Conservation (phyloP, 2,113 vertebrate genomes). For the Capreolus pygargus region DNA sequence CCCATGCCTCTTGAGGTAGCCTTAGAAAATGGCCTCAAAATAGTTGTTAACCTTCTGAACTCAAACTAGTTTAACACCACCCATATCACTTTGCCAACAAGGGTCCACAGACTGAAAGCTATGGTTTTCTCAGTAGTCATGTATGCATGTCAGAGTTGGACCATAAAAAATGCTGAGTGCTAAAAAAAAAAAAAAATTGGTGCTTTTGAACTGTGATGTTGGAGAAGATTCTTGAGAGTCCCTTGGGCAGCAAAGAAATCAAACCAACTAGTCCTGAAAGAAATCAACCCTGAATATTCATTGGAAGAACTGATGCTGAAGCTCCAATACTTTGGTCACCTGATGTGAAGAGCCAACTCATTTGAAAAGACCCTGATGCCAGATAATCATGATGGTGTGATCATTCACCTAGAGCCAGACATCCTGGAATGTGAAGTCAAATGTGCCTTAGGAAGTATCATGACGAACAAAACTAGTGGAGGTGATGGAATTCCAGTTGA, state of each 20-base stretch:
- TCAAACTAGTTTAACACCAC: not conserved
- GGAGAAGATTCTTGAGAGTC: not conserved
- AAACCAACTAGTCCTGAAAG: not conserved
- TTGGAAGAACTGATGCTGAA: not conserved
- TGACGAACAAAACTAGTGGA: too few species aligned
- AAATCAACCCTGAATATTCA: not conserved
- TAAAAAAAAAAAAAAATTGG: not conserved
- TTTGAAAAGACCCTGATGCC: not conserved
- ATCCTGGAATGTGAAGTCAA: not conserved
- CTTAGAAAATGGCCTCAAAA: not conserved
- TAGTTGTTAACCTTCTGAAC: not conserved
- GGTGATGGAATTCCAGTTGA: too few species aligned
- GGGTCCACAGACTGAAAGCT: not conserved
- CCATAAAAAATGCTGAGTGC: not conserved
- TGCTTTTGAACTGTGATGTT: not conserved
- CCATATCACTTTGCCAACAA: not conserved
- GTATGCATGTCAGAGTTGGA: not conserved
- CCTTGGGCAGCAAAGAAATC: not conserved
- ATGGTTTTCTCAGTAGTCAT: not conserved
- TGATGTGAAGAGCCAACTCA: not conserved
- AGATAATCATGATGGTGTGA: not conserved
- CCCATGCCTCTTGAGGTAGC: not conserved
- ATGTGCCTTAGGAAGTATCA: too few species aligned
- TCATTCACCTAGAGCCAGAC: not conserved
- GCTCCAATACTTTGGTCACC: not conserved